Evolutionary conservation across 1,140 invertebrate genomes (phyloP).

Genomic region (Ostrea edulis): DNA sequence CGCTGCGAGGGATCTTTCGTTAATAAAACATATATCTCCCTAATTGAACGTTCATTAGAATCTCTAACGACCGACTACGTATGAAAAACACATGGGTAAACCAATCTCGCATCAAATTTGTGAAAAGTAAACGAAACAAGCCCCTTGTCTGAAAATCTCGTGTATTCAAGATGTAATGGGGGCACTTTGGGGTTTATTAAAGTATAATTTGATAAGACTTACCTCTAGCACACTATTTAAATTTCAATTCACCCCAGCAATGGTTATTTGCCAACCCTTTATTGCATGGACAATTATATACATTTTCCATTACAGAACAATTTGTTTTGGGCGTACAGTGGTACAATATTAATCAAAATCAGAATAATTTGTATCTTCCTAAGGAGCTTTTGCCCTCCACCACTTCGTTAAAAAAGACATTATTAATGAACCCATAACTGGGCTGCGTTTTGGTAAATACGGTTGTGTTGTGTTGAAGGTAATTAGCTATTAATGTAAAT

Average conservation of each 20-base stretch:
- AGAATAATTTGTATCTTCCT: not conserved
- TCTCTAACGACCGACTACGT: conserved; percentile 27
- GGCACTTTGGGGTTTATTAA: conserved; percentile 34
- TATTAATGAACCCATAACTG: not conserved
- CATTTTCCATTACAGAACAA: not conserved
- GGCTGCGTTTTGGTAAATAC: not conserved
- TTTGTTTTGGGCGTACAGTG: not conserved
- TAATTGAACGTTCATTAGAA: conserved; percentile 44
- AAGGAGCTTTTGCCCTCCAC: not conserved
- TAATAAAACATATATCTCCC: conserved; percentile 45
- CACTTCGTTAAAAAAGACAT: not conserved
- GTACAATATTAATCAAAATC: not conserved
- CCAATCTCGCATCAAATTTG: conserved; percentile 40
- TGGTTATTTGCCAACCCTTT: conserved; percentile 1
- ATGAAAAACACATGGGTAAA: conserved; percentile 44
- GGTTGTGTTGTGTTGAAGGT: not conserved
- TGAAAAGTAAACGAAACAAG: conserved; percentile 46
- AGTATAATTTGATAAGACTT: conserved; percentile 19
- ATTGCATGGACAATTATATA: not conserved
- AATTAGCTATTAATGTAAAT: conserved; percentile 33
- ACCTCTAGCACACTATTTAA: not conserved
- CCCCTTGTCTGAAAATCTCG: conserved; percentile 34
- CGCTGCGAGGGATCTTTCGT: conserved; percentile 43
- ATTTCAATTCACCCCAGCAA: not conserved
- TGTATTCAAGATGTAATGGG: conserved; percentile 28